phyloP scores from a whole-genome alignment of 92 coral and sea anemone genomes.

The Meandrina meandrites region DNA sequence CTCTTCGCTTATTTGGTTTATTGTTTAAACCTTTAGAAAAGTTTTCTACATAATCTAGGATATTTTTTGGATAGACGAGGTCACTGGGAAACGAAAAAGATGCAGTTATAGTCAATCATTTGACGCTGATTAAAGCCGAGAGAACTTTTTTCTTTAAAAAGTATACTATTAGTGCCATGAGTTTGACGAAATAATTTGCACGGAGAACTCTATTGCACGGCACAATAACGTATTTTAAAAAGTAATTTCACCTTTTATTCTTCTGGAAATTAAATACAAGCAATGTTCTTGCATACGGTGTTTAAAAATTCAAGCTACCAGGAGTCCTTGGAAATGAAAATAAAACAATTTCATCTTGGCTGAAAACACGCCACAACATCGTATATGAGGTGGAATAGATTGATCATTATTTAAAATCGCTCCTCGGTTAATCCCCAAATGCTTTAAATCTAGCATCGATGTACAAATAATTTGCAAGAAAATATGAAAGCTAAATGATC shows the following conservation, averaged over 20 bases:
- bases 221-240: neutral
- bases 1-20: neutral
- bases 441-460: neutral
- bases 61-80: neutral
- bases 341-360: neutral
- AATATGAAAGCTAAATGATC: slow-evolving; percentile 4
- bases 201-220: neutral
- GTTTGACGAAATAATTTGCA: neutral
- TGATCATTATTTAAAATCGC: neutral
- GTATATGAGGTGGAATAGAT: neutral
- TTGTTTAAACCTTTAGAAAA: neutral
- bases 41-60: neutral
- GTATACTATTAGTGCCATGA: neutral
- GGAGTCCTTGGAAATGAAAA: neutral
- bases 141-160: neutral
- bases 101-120: neutral
- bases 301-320: neutral
- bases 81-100: neutral
- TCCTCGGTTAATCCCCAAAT: neutral
- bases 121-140: neutral
- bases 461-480: neutral
- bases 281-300: neutral
- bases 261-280: neutral
- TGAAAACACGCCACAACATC: slow-evolving; percentile 4
- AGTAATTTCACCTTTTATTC: neutral